Evolutionary conservation across 2,888 invertebrate species (phyloP).

Genomic region (Melinaea marsaeus): DNA sequence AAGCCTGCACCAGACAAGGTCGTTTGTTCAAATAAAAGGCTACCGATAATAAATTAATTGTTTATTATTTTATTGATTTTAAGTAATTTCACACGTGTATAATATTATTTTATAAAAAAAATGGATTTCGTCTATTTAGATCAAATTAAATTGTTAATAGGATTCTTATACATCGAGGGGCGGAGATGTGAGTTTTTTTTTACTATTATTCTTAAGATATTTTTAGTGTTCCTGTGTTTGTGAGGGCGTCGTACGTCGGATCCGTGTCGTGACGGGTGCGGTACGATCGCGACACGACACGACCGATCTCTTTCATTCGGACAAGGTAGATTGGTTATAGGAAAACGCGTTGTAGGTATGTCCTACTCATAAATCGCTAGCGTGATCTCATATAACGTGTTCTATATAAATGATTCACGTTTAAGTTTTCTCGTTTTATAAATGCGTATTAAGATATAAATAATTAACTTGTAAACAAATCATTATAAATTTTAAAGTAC

Average conservation of each 20-base stretch:
- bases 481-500: no score
- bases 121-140: conserved; percentile 14
- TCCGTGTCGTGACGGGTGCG: conserved; percentile 27
- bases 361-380: no score
- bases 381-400: no score
- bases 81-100: conserved; percentile 10
- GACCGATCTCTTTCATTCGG: conserved; percentile 14
- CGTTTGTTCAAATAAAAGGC: conserved; percentile 14
- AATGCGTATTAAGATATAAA: no score
- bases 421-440: no score
- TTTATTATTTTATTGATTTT: conserved; percentile 18
- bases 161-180: conserved; percentile 17
- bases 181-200: conserved; percentile 13
- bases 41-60: background rate
- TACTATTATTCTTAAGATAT: background rate
- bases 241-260: conserved; percentile 25
- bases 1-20: conserved; percentile 14
- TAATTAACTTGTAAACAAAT: no score
- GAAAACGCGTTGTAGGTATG: no score
- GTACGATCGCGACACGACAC: conserved; percentile 22
- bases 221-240: background rate
- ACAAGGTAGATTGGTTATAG: no score
- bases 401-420: no score
- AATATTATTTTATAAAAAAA: conserved; percentile 12
- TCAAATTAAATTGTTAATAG: conserved; percentile 19